Evolutionary conservation across 2,113 vertebrate genomes (phyloP), one percentile per base, ranked within the genome.

Genomic region (Calidris pygmaea): DNA sequence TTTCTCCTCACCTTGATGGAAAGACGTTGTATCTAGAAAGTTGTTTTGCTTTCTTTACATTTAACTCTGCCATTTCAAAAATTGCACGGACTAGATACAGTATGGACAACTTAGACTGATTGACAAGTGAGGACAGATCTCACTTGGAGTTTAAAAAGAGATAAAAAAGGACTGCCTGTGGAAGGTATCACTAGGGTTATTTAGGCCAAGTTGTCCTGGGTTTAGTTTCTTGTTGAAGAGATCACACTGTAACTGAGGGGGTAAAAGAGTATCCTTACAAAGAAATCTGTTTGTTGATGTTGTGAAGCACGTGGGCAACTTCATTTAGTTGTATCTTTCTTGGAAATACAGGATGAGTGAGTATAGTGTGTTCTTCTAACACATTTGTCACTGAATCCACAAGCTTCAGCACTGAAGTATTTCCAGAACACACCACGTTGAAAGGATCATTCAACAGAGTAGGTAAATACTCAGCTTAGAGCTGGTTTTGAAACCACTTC

Each of bases 401-500:
- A 71, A 62, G 18, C 16, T 66, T 59, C 71, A 10, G 35, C 37
- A 47, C 26, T 53, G 22, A 71, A 85, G n/a, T 63, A 62, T 81
- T 95, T 93, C 56, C 37, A 81, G 47, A 84, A 12, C 19, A 39
- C 43, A 26, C 43, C 39, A 14, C 7, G 14, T 32, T 85, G 66
- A 94, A 92, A 89, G 48, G 39, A 52, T 89, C 52, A 45, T 53
- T 92, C 81, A 73, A 70, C 35, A 30, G 22, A 74, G 24, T n/a
- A 82, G 56, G 87, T 82, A 77, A 95, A 87, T 43, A 68, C 13
- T 87, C 86, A 75, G 47, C 76, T 87, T 82, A 48, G 32, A 91
- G 39, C 37, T 87, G 37, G 30, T 77, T 84, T 91, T 91, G 82
- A 95, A 96, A 87, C 66, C 81, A 82, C 43, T 72, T 97, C 34